Evolutionary conservation across 2,888 invertebrate species (phyloP), one percentile per base, ranked within the genome.

Genomic region (Andrena camellia): DNA sequence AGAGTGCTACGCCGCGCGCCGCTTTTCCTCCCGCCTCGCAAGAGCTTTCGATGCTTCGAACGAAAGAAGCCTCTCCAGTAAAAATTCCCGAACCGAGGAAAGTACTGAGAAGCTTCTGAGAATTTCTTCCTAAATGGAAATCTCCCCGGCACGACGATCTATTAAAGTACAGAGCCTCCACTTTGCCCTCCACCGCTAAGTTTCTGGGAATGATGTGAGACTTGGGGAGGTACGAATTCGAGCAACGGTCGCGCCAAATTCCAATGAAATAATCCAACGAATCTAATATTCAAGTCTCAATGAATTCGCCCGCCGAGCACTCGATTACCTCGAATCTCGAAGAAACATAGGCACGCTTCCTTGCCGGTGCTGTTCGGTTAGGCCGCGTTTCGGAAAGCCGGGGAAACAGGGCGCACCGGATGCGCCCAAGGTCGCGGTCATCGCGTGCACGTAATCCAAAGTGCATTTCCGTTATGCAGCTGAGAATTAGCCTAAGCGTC

Each of bases 381-480:
- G 13, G 4, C 33, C 8, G 23, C 7, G n/a, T 72, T 62, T 26
- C 23, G 17, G 33, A 10, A 29, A 13, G 13, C 3, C 5, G 35
- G 20, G 29, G 20, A 23, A 10, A n/a, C 23, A 10, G 8, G 20
- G 52, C 31, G 4, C 42, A 64, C 88, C 91, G 92, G 92, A 92
- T 89, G 85, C 71, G 63, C 0, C 64, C 80, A 92, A 90, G 92
- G 90, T 87, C 89, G 82, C 69, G 80, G 42, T 31, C 76, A 54
- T 42, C 57, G 8, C 4, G 66, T 31, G 52, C 64, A 81, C 81
- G 78, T 86, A 84, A 82, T 85, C 80, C 69, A 62, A 29, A 35
- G 77, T 62, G 67, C 52, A 79, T 76, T 87, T 90, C 88, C 86
- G 87, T 78, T 76, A 79, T 77, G 69, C 81, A 76, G 83, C 62